Evolutionary conservation across 2,888 invertebrate species (phyloP).

Genomic region (Magallana nippona): DNA sequence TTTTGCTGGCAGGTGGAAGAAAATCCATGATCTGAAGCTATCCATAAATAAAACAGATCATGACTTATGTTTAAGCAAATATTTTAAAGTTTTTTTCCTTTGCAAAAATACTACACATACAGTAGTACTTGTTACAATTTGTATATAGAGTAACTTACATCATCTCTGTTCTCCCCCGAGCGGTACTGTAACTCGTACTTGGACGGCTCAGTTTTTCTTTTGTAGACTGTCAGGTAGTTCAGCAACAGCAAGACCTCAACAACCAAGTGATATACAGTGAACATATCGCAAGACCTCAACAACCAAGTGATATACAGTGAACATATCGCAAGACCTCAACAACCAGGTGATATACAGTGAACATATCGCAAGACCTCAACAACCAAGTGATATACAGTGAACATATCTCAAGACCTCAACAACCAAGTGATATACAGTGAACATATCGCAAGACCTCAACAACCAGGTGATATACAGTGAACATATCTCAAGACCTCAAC

Average conservation of each 20-base stretch:
- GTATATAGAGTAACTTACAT: slow-evolving; percentile 56
- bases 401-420: slow-evolving; percentile 65
- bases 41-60: not conserved
- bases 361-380: slow-evolving; percentile 65
- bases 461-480: slow-evolving; percentile 28
- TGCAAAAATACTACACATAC: not conserved
- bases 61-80: too few species aligned
- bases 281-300: slow-evolving; percentile 65
- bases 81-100: too few species aligned
- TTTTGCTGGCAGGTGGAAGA: slow-evolving; percentile 62
- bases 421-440: slow-evolving; percentile 29
- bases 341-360: slow-evolving; percentile 28
- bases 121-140: not conserved
- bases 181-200: slow-evolving; percentile 69
- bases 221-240: slow-evolving; percentile 70
- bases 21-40: slow-evolving; percentile 51
- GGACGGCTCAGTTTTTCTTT: slow-evolving; percentile 65
- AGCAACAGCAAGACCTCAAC: slow-evolving; percentile 68
- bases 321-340: slow-evolving; percentile 65
- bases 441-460: slow-evolving; percentile 65
- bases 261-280: slow-evolving; percentile 29
- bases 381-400: slow-evolving; percentile 29
- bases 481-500: slow-evolving; percentile 65
- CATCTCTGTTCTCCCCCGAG: slow-evolving; percentile 64
- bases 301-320: slow-evolving; percentile 29